Evolutionary conservation across 2,113 vertebrate species (phyloP), one percentile per base, ranked within the genome.

Genomic region (Podarcis raffonei): DNA sequence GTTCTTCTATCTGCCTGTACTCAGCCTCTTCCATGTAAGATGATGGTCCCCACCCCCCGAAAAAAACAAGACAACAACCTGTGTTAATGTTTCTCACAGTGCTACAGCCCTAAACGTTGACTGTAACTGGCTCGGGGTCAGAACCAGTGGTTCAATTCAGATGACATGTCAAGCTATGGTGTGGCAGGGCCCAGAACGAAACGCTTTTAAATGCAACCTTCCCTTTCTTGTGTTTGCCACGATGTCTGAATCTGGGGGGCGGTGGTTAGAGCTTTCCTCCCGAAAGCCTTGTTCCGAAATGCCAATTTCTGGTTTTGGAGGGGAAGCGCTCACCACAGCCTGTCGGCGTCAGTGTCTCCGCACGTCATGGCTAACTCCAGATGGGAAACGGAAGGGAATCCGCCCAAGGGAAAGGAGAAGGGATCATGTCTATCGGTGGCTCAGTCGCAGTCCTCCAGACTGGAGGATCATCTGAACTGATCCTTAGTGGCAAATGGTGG

Each of bases 1-100:
- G 72, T 88, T 77, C 87, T 88, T 88, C 59, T 88, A 77, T 57
- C 81, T 88, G 87, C 87, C 87, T 88, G 87, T 88, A 66, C 87
- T 88, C n/a, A 35, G 81, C 81, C 62, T 88, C 87, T 88, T 88
- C 86, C 81, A 27, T 88, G 72, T 20, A 53, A 86, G 85, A n/a
- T 32, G 81, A 83, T 27, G 80, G 6, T 75, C 62, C 59, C 59
- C 59, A 15, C 74, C 48, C 79, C 48, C 30, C 22, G 3, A 11
- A 53, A 53, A 48, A 53, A 53, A 53, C 9, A 11, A 11, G 2
- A 53, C 48, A 42, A 42, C 48, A 1, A 53, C 48, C 74, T 35
- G 62, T 35, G 22, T 48, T 35, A n/a, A 65, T 2, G 15, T 66
- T 42, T 1, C 8, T 65, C 6, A 27, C 13, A 12, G 48, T 53